These are phyloP conservation scores for Hydrozoanthus tunicans DNA, from an alignment of 64 coral and sea anemone species.

Conservation along the genomic window DNA sequence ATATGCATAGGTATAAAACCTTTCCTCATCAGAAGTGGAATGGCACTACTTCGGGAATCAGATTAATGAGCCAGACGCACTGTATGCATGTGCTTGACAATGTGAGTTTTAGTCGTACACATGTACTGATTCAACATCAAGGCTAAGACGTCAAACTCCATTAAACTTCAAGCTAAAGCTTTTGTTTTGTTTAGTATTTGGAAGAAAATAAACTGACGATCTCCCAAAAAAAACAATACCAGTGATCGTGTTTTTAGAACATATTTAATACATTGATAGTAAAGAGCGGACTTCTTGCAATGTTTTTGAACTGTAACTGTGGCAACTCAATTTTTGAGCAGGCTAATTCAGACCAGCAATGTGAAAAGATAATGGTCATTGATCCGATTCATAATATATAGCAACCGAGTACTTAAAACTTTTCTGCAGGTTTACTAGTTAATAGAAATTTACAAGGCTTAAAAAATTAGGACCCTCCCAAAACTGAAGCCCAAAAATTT, in stretches of 20 bases:
- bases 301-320: constrained; percentile 2
- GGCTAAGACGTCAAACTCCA: background rate
- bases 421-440: too few relatives aligned
- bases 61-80: constrained; percentile 32
- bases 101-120: constrained; percentile 20
- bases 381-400: too few relatives aligned
- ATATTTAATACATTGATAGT: background rate
- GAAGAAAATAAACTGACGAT: constrained; percentile 2
- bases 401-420: too few relatives aligned
- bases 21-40: constrained; percentile 19
- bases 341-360: constrained; percentile 5
- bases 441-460: too few relatives aligned
- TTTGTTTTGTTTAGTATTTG: constrained; percentile 30
- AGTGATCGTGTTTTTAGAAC: constrained; percentile 16
- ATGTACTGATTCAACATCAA: constrained; percentile 19
- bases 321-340: constrained; percentile 17
- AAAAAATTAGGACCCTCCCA: too few relatives aligned
- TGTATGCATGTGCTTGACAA: constrained; percentile 20
- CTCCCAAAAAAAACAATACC: constrained; percentile 18
- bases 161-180: background rate
- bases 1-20: background rate
- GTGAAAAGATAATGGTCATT: background rate
- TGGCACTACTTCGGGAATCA: constrained; percentile 18
- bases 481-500: too few relatives aligned
- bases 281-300: background rate